phyloP scores from a whole-genome alignment of 2,113 vertebrate species.

The Nycticorax nycticorax region DNA sequence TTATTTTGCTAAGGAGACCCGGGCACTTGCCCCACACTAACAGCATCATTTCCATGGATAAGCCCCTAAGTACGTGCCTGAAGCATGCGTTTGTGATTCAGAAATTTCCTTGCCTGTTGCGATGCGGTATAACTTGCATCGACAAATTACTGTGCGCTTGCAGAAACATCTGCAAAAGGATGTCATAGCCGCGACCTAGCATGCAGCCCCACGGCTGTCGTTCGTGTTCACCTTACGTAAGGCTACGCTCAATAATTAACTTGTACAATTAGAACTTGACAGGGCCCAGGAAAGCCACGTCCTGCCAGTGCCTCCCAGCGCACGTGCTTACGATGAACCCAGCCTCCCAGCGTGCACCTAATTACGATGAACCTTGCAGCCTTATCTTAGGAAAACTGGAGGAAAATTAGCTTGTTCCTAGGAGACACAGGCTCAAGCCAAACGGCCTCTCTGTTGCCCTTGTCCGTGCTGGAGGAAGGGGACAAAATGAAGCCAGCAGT shows the following conservation, averaged over 20 bases:
- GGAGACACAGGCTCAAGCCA: not conserved
- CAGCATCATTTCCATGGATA: not conserved
- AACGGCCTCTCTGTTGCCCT: not conserved
- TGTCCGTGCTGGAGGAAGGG: not conserved
- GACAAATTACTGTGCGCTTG: not conserved
- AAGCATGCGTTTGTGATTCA: not conserved
- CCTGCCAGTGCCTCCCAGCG: not conserved
- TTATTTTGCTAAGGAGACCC: not conserved
- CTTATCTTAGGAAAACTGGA: not conserved
- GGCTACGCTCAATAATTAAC: not conserved
- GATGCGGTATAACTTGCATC: not conserved
- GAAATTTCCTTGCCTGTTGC: not conserved
- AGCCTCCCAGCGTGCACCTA: not conserved
- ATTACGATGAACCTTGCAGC: not conserved
- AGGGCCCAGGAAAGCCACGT: accelerated
- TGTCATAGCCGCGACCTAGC: not conserved
- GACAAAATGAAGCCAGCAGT: not conserved
- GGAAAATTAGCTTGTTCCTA: not conserved
- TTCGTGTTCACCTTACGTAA: not conserved
- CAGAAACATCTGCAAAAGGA: not conserved
- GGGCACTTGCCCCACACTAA: not conserved
- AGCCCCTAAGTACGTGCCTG: not conserved
- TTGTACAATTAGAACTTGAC: not conserved
- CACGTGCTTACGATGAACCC: accelerated
- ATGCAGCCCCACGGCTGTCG: accelerated